Evolutionary conservation across 2,113 vertebrate species (phyloP), one percentile per base, ranked within the genome.

Genomic region (Anoura caudifer): DNA sequence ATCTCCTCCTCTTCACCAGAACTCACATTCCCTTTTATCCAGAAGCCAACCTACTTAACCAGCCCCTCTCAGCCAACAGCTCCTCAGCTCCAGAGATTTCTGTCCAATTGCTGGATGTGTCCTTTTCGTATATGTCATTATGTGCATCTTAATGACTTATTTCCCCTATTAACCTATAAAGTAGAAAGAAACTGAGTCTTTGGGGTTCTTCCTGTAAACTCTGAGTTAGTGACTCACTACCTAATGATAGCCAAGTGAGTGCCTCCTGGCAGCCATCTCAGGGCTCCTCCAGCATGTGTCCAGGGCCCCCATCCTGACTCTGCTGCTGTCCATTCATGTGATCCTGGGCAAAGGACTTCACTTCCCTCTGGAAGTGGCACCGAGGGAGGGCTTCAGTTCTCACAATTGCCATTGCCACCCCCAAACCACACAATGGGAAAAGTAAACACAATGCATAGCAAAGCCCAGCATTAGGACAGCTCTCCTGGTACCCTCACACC

Each of bases 121-220:
- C 73, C n/a, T 69, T 56, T 33, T 38, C 16, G 10, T 83, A 3
- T 63, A 38, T 72, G 50, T 70, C 84, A 63, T 31, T 14, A 70
- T 22, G 56, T 63, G 72, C 43, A 83, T 65, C 73, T 95, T 94
- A 90, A 92, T 73, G 59, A 84, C 69, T 87, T 70, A 54, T 69
- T 96, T 95, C 69, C 61, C 69, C 65, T 65, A 28, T 94, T 47
- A 87, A 80, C 61, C 70, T 70, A 50, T 33, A 80, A 90, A 36
- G 47, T 92, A 28, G 54, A 84, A 77, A 82, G 28, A 81, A 84
- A 72, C 0, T 0, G 38, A 79, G 50, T 43, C 33, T 19, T 33
- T 31, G 85, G 26, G 61, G 61, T 52, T 83, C 61, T 90, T 43
- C 70, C 73, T 79, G 5, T 87, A 90, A 95, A 92, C 36, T 83